Base-by-base conservation (phyloP, 2,113 vertebrate genomes). In the Halcyon senegalensis region DNA sequence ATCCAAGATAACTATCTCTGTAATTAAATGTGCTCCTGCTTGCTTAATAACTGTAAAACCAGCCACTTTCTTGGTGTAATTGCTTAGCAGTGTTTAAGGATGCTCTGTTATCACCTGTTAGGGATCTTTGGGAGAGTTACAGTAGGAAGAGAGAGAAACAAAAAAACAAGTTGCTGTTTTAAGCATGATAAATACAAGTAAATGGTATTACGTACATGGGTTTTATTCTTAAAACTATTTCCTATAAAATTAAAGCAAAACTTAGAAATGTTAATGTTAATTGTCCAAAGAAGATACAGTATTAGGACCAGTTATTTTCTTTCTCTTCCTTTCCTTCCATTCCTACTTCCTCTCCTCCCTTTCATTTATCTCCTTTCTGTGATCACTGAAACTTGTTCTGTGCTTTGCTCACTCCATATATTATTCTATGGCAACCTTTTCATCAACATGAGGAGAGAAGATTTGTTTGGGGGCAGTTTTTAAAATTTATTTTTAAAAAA, bases 31-130 rank as follows among this genome's bases (percentile, higher is more conserved):
- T 78, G 73, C 15, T 86, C 63, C 48, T 2, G 13, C 79, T 92
- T 94, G 63, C 85, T 92, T 96, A 84, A 75, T 64, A 90, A 59
- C 56, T 81, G n/a, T 86, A 86, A 96, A 86, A 43, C 5, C 69
- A 88, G 10, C 13, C 56, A 48, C 60, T 95, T 84, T 41, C 48
- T 51, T 81, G 35, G 13, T 72, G 27, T 87, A 92, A 84, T 90
- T 93, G 56, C 68, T 43, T 68, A 84, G 76, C 59, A 59, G 79
- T 79, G 30, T 88, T 92, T 91, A 84, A 78, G 55, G 70, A 78
- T 81, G 53, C 48, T 80, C 28, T 66, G 17, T 41, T 77, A 63
- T 58, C 80, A 56, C 64, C 56, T 56, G 43, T 14, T 78, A 76
- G 30, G 64, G 30, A 60, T 92, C 46, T 92, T 68, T 58, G 31